Percentiles rank a stretch among this genome's conserved stretches.
Conservation (phyloP, 1,140 invertebrate species). For the Drosophila azteca region DNA sequence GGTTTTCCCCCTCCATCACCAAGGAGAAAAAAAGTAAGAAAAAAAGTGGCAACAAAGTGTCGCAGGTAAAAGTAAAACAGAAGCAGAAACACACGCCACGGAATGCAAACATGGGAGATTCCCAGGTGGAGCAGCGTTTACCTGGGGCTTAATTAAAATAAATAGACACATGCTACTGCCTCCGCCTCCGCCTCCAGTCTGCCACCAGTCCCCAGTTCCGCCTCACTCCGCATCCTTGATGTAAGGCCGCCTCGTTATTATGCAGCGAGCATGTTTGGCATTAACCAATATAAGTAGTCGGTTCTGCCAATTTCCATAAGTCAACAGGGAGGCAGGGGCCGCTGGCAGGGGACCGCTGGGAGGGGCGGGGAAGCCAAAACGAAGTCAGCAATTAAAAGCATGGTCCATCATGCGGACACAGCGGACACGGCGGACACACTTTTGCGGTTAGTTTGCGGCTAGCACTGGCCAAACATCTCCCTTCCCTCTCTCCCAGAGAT, state of each 20-base stretch:
- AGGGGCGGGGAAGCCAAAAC: constrained; percentile 23
- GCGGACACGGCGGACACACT: constrained; percentile 14
- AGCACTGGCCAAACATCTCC: constrained; percentile 43
- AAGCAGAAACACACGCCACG: constrained; percentile 46
- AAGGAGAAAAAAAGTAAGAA: constrained; percentile 24
- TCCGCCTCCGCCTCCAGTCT: background rate
- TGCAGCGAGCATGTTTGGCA: constrained; percentile 67
- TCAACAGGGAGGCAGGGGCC: constrained; percentile 49
- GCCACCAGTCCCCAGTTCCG: background rate
- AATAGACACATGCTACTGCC: constrained; percentile 67
- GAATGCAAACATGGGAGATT: constrained; percentile 37
- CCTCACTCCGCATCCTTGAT: constrained; percentile 57
- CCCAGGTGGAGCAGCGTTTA: constrained; percentile 50
- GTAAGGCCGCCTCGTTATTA: constrained; percentile 56
- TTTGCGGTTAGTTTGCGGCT: constrained; percentile 46
- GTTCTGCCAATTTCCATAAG: constrained; percentile 76
- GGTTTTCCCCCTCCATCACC: constrained; percentile 1
- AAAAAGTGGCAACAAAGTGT: constrained; percentile 61
- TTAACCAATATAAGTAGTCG: constrained; percentile 76
- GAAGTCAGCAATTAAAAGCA: constrained; percentile 73
- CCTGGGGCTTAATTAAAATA: constrained; percentile 78
- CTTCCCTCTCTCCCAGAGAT: constrained; percentile 8
- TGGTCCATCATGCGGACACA: constrained; percentile 49
- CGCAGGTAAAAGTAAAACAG: constrained; percentile 45
- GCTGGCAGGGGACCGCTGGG: background rate